Evolutionary conservation across 2,888 invertebrate species (phyloP).

Genomic region (Malachius bipustulatus): DNA sequence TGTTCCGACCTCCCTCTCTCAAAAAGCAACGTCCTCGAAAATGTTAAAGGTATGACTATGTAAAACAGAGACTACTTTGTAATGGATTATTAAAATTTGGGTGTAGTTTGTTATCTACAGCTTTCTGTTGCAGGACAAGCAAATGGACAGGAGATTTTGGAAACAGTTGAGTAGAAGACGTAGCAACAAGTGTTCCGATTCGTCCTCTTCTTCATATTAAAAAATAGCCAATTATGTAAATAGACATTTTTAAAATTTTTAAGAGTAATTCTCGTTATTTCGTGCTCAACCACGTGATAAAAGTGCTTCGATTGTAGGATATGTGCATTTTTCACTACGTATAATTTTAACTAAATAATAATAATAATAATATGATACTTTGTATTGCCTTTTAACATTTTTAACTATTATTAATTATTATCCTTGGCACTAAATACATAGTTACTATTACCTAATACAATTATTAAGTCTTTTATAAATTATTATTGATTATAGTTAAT

Average conservation of each 20-base stretch:
- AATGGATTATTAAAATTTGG: no score
- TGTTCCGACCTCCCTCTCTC: slow-evolving; percentile 32
- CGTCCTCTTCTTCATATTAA: neutral
- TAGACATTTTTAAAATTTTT: no score
- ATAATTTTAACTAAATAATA: no score
- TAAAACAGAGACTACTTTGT: slow-evolving; percentile 6
- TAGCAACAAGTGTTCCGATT: slow-evolving; percentile 26
- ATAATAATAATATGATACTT: neutral
- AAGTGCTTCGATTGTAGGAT: slow-evolving; percentile 14
- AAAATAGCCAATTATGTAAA: no score
- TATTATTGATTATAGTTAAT: neutral
- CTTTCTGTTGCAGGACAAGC: slow-evolving; percentile 51
- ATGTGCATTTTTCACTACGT: neutral
- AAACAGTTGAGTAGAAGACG: slow-evolving; percentile 65
- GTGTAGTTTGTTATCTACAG: slow-evolving; percentile 7
- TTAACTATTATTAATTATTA: slow-evolving; percentile 21
- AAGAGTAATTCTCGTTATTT: no score
- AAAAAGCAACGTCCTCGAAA: slow-evolving; percentile 45
- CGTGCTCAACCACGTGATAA: slow-evolving; percentile 27
- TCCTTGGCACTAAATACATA: no score
- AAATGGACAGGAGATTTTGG: slow-evolving; percentile 67
- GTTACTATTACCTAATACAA: no score
- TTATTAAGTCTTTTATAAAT: neutral
- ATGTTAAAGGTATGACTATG: slow-evolving; percentile 47
- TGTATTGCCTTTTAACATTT: slow-evolving; percentile 12